Percentiles rank a stretch among this genome's conserved stretches.
phyloP scores from a whole-genome alignment of 2,888 invertebrate species.

The Gisinianus flammeolus region DNA sequence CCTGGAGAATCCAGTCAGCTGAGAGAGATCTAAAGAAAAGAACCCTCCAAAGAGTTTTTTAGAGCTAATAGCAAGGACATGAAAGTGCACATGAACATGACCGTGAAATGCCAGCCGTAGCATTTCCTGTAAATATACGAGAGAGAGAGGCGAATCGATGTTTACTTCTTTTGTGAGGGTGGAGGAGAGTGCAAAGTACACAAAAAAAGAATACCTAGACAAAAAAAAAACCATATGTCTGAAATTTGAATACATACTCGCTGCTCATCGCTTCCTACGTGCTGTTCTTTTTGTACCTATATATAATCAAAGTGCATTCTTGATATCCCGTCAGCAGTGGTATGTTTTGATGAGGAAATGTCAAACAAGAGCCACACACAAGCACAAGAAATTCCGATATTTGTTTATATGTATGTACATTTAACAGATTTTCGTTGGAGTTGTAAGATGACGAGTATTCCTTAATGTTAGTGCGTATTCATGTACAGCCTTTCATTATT shows the following conservation, averaged over 20 bases:
- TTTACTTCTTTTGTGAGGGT: not conserved
- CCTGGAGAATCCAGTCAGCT: not conserved
- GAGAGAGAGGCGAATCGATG: slow-evolving; percentile 28
- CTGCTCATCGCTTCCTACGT: not conserved
- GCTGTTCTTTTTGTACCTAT: not conserved
- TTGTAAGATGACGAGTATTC: not conserved
- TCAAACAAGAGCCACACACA: slow-evolving; percentile 26
- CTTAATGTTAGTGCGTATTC: slow-evolving; percentile 25
- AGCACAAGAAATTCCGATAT: not conserved
- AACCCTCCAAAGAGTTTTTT: not conserved
- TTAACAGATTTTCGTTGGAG: not conserved
- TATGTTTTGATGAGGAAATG: slow-evolving; percentile 45
- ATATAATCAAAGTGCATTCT: not conserved
- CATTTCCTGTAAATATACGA: slow-evolving; percentile 21
- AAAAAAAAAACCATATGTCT: not conserved
- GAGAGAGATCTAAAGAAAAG: not conserved
- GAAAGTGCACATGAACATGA: slow-evolving; percentile 27
- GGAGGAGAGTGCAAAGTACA: not conserved
- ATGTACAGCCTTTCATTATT: not conserved
- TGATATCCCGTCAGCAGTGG: not conserved
- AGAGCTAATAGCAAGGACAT: not conserved
- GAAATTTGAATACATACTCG: not conserved
- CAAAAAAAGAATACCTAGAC: not conserved
- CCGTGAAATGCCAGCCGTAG: slow-evolving; percentile 44
- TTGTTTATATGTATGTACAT: not conserved